Conservation (phyloP, 2,888 invertebrate genomes). For the Argyresthia albistria region DNA sequence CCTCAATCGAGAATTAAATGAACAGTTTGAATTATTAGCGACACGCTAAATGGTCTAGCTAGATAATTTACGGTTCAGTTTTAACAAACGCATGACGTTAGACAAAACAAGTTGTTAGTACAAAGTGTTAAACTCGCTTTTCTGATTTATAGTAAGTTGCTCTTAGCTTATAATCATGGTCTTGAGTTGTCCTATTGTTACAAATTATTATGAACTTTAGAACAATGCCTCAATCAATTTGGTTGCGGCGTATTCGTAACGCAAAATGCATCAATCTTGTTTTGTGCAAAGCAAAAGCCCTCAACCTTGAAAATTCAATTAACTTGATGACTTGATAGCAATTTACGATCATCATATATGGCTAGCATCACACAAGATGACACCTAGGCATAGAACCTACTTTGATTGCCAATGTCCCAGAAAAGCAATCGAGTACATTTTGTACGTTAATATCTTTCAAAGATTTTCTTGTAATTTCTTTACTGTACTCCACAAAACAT, state of each 20-base stretch:
- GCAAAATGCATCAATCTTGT: not conserved
- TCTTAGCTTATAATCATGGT: conserved; percentile 48
- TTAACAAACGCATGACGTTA: conserved; percentile 31
- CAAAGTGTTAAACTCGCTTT: conserved; percentile 58
- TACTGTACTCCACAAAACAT: too few species aligned
- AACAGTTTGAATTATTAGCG: conserved; percentile 36
- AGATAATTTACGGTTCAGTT: conserved; percentile 35
- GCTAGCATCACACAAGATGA: too few species aligned
- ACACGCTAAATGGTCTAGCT: conserved; percentile 40
- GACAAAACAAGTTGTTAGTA: conserved; percentile 48
- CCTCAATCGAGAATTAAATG: conserved; percentile 41
- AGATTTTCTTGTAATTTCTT: too few species aligned
- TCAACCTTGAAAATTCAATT: not conserved
- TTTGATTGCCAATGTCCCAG: too few species aligned
- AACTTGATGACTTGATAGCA: not conserved
- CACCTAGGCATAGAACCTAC: too few species aligned
- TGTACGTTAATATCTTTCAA: too few species aligned
- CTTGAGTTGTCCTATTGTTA: conserved; percentile 42
- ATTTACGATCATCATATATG: too few species aligned
- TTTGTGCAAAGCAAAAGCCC: not conserved
- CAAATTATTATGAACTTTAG: conserved; percentile 30
- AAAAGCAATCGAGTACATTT: too few species aligned
- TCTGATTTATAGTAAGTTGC: conserved; percentile 51
- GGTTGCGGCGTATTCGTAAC: not conserved
- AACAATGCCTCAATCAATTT: conserved; percentile 18